These are phyloP conservation scores for Ibycter americanus DNA, from an alignment of 2,797 vertebrate genomes.

Conservation along the genomic window DNA sequence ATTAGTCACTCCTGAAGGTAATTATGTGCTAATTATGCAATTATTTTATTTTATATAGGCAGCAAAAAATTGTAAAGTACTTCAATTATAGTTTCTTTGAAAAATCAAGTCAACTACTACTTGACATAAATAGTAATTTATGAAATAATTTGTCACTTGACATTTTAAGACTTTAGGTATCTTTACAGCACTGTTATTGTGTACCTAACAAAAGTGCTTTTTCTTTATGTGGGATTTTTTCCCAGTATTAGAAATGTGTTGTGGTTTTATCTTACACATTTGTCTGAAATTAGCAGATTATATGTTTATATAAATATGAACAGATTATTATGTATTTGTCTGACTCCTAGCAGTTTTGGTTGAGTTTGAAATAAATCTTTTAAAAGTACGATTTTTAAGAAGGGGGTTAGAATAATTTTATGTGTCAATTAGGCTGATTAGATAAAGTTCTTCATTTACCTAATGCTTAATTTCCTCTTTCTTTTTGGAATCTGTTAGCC, in stretches of 20 bases:
- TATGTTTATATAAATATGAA: background rate
- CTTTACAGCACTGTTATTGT: conserved; percentile 42
- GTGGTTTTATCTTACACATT: background rate
- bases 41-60: conserved; percentile 73
- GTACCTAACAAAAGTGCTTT: background rate
- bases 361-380: background rate
- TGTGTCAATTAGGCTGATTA: background rate
- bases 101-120: conserved; percentile 68
- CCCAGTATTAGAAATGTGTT: background rate
- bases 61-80: conserved; percentile 12
- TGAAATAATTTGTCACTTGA: conserved; percentile 70
- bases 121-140: conserved; percentile 69
- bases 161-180: conserved; percentile 37
- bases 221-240: background rate
- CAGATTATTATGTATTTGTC: background rate
- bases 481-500: background rate
- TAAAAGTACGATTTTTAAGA: background rate
- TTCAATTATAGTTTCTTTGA: conserved; percentile 56
- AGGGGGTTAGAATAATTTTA: background rate
- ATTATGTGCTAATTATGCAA: conserved; percentile 70
- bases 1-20: conserved; percentile 60
- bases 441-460: background rate
- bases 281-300: background rate
- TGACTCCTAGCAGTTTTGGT: background rate
- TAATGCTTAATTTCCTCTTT: background rate